A percentile compares a stretch with the other conserved stretches of the same genome.
Evolutionary conservation across 1,140 invertebrate genomes (phyloP).

Genomic region (Drosophila baimaii): DNA sequence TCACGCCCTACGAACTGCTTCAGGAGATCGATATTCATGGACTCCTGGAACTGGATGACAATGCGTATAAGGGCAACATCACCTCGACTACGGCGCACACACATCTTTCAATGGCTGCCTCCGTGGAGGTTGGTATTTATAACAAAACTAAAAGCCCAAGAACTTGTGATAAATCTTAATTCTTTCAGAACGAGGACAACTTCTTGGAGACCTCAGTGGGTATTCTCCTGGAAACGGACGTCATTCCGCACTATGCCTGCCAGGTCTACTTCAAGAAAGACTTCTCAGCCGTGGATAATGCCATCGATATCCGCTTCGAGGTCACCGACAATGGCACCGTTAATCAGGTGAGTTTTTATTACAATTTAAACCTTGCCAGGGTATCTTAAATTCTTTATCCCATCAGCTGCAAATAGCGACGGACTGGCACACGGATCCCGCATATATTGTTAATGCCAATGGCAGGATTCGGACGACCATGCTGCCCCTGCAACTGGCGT

Average conservation of each 20-base stretch:
- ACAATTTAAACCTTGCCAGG: rapidly evolving
- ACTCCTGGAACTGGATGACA: slow-evolving; percentile 85
- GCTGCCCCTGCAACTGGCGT: slow-evolving; percentile 65
- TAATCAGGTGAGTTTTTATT: slow-evolving; percentile 53
- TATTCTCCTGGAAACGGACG: slow-evolving; percentile 86
- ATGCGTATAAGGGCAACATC: slow-evolving; percentile 85
- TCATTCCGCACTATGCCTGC: slow-evolving; percentile 87
- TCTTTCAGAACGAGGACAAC: slow-evolving; percentile 86
- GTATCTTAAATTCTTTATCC: not conserved
- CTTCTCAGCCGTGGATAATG: slow-evolving; percentile 87
- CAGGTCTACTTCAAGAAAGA: slow-evolving; percentile 88
- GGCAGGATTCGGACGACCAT: slow-evolving; percentile 71
- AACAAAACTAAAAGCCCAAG: not conserved
- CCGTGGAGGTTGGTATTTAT: slow-evolving; percentile 84
- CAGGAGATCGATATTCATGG: slow-evolving; percentile 85
- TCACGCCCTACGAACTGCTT: slow-evolving; percentile 86
- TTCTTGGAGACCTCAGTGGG: slow-evolving; percentile 87
- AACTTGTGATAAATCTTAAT: not conserved
- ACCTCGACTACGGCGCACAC: slow-evolving; percentile 84
- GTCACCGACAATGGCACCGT: slow-evolving; percentile 77
- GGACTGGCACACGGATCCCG: slow-evolving; percentile 67
- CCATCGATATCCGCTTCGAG: slow-evolving; percentile 86
- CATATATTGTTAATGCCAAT: slow-evolving; percentile 58
- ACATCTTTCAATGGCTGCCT: slow-evolving; percentile 84
- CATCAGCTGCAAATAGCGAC: slow-evolving; percentile 61